Evolutionary conservation across 2,113 vertebrate genomes (phyloP).

Genomic region (Lasiurus cinereus): DNA sequence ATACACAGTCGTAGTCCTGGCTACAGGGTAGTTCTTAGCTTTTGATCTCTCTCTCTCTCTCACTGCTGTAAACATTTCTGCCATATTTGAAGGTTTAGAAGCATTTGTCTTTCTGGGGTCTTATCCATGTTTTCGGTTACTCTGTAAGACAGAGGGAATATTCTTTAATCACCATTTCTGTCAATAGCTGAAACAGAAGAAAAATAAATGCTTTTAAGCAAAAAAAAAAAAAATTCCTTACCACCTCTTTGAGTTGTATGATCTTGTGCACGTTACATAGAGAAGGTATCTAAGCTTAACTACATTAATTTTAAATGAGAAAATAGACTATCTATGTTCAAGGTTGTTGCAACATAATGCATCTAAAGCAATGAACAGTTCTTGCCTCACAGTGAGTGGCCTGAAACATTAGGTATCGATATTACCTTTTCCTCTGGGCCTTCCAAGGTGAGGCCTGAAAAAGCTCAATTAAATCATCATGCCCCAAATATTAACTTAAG

Average conservation of each 20-base stretch:
- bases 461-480: background rate
- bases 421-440: background rate
- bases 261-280: background rate
- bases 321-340: conserved; percentile 4
- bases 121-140: conserved; percentile 87
- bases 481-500: background rate
- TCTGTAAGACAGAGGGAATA: conserved; percentile 87
- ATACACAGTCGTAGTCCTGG: conserved; percentile 87
- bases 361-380: background rate
- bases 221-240: conserved; percentile 41
- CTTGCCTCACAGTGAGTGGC: background rate
- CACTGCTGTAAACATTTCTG: conserved; percentile 89
- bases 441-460: background rate
- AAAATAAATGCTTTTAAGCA: background rate
- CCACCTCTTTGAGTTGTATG: background rate
- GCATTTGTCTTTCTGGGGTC: conserved; percentile 88
- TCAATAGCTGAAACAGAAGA: conserved; percentile 33
- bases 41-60: conserved; percentile 78
- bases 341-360: background rate
- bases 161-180: conserved; percentile 26
- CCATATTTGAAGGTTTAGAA: conserved; percentile 89
- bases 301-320: conserved; percentile 33
- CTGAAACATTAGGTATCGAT: conserved; percentile 17
- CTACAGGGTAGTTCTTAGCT: conserved; percentile 83
- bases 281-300: background rate